Evolutionary conservation across 2,797 vertebrate species (phyloP).

Genomic region (Spinus pinus): DNA sequence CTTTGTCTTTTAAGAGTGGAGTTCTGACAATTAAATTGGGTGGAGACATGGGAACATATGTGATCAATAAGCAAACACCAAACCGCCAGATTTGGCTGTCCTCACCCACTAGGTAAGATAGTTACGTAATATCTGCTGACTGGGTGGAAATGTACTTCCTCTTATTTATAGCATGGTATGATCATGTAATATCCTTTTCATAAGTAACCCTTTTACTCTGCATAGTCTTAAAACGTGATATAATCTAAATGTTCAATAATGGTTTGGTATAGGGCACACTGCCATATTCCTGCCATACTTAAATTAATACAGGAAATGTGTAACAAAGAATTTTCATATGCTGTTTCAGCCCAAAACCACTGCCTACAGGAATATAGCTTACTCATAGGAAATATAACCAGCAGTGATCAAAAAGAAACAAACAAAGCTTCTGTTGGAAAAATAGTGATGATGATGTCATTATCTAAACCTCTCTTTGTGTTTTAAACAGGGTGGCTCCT

Average conservation of each 20-base stretch:
- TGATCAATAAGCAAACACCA: conserved; percentile 97
- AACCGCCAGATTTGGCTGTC: conserved; percentile 97
- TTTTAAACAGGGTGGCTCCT: conserved; percentile 49
- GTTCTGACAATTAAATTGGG: conserved; percentile 90
- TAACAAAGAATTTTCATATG: background rate
- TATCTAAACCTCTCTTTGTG: conserved; percentile 36
- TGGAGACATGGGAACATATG: conserved; percentile 87
- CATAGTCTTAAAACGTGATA: background rate
- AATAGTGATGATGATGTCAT: background rate
- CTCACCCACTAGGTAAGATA: conserved; percentile 87
- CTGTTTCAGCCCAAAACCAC: background rate
- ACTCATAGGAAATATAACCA: background rate
- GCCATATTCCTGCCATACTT: background rate
- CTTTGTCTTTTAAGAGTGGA: conserved; percentile 79
- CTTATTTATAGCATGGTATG: background rate
- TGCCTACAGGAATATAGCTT: background rate
- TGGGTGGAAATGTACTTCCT: background rate
- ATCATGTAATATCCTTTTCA: background rate
- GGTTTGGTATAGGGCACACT: background rate
- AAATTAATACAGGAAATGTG: background rate
- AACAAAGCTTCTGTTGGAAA: background rate
- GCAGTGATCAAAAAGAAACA: background rate
- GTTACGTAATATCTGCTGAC: background rate
- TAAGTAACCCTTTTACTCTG: background rate
- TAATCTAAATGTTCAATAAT: background rate